A percentile compares a stretch with the other conserved stretches of the same genome.
These are phyloP conservation scores for Prionace glauca DNA, from an alignment of 2,797 vertebrate species.

Conservation along the genomic window DNA sequence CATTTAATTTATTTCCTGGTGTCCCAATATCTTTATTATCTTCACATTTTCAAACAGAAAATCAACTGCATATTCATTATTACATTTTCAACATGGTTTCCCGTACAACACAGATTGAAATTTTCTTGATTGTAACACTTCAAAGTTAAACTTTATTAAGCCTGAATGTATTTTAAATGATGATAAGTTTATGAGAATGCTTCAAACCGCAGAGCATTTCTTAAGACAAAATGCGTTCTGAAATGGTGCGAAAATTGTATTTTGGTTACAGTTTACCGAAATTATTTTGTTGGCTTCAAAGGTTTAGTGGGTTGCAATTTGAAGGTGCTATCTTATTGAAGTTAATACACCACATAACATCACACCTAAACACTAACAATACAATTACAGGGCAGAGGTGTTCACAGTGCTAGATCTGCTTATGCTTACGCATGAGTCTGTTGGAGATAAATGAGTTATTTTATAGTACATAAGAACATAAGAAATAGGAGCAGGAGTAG, in stretches of 20 bases:
- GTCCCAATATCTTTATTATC: not conserved
- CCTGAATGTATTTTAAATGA: not conserved
- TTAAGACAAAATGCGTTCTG: not conserved
- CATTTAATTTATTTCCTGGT: not conserved
- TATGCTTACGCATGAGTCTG: not conserved
- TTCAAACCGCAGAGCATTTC: not conserved
- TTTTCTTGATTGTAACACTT: not conserved
- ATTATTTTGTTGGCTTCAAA: not conserved
- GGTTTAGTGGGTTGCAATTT: not conserved
- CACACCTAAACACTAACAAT: not conserved
- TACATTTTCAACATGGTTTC: constrained; percentile 7
- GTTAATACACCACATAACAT: not conserved
- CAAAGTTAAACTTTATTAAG: not conserved
- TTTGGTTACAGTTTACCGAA: not conserved
- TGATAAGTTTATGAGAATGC: not conserved
- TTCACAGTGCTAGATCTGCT: not conserved
- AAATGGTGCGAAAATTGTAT: not conserved
- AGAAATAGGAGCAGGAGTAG: too few species aligned
- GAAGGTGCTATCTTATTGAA: not conserved
- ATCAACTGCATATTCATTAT: not conserved
- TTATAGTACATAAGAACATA: too few species aligned
- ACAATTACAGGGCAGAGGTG: not conserved
- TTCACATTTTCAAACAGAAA: not conserved
- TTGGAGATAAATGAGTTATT: not conserved
- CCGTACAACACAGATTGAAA: not conserved